Evolutionary conservation across 1,140 invertebrate genomes (phyloP), one percentile per base, ranked within the genome.

Genomic region (Drosophila nannoptera): DNA sequence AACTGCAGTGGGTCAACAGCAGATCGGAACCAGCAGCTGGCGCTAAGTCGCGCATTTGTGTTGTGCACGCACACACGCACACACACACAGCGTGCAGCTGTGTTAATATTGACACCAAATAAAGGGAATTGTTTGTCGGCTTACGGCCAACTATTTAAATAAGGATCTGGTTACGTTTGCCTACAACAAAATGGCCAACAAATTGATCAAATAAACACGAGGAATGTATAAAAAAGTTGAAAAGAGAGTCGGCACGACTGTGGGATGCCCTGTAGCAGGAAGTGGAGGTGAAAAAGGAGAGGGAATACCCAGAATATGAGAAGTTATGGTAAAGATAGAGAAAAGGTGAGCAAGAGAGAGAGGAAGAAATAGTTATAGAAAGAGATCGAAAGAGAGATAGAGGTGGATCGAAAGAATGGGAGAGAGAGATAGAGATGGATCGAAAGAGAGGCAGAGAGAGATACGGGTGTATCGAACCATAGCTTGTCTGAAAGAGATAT

Each of bases 101-200:
- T 56, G 43, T 54, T 46, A 64, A 64, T 64, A 56, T 64, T 64
- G 49, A 56, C 54, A n/a, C 29, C 22, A 55, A 55, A 32, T 12
- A 29, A 43, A 38, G 11, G 40, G 40, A 63, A 33, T 12, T 42
- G 49, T 54, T 42, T 54, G 31, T 22, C 7, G 48, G 59, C 59
- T 62, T 62, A 52, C 33, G 48, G 14, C 7, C 31, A 54, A 53
- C 60, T 54, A 63, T 63, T 63, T 63, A 63, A 63, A 63, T 63
- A 63, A 8, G 60, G 49, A 63, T 63, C 38, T 54, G 60, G 49
- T 63, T 45, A 33, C 60, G 60, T 54, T 35, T 54, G 14, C 49
- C 38, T 54, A 54, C 49, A 63, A 54, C 60, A 53, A 63, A 63
- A 42, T 54, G 60, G 50, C 14, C 49, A 54, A 12, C 38, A 63